phyloP scores from a whole-genome alignment of 2,888 invertebrate genomes.

The Baccha elongata region DNA sequence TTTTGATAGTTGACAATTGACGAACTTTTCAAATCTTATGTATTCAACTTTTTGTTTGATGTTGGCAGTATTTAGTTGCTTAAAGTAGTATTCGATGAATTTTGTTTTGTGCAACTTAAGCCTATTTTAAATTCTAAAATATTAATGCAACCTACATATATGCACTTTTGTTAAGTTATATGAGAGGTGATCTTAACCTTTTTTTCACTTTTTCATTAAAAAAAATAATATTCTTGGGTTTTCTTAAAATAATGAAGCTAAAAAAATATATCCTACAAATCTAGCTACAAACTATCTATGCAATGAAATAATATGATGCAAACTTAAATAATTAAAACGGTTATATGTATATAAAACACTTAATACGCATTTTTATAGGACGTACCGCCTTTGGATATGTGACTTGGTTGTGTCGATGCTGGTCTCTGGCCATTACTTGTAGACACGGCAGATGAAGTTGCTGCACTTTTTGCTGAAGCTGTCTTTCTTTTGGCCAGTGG shows the following conservation, averaged over 20 bases:
- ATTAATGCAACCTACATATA: too few relatives aligned
- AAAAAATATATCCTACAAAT: constrained; percentile 17
- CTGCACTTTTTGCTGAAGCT: constrained; percentile 77
- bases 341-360: constrained; percentile 36
- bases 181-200: background rate
- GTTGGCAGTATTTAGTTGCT: too few relatives aligned
- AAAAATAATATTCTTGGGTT: constrained; percentile 8
- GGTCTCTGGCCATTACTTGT: constrained; percentile 74
- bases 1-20: too few relatives aligned
- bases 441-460: constrained; percentile 78
- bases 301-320: constrained; percentile 15
- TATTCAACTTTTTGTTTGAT: too few relatives aligned
- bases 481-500: constrained; percentile 85
- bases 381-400: constrained; percentile 69
- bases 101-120: too few relatives aligned
- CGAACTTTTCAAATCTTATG: too few relatives aligned
- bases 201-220: constrained; percentile 5
- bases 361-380: constrained; percentile 65
- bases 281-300: constrained; percentile 26
- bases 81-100: too few relatives aligned
- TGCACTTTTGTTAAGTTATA: too few relatives aligned
- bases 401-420: constrained; percentile 63
- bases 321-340: constrained; percentile 46
- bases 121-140: too few relatives aligned
- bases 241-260: too few relatives aligned